phyloP scores from a whole-genome alignment of 2,113 vertebrate genomes.

The Equus quagga region DNA sequence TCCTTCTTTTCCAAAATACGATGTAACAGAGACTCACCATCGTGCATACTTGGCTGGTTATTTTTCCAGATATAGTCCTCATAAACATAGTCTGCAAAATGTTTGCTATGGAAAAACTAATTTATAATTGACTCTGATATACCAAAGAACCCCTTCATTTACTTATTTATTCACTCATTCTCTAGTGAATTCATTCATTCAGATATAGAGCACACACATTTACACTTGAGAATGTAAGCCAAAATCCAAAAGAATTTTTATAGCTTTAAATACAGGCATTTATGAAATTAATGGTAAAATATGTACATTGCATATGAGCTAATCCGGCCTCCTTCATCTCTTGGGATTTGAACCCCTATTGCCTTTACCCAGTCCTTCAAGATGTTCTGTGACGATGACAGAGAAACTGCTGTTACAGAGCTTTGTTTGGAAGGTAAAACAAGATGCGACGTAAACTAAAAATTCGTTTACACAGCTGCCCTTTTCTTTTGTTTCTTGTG shows the following conservation, averaged over 20 bases:
- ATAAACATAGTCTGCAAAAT: neutral
- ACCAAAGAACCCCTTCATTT: conserved; percentile 40
- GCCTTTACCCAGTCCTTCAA: neutral
- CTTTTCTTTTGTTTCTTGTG: neutral
- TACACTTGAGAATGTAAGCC: neutral
- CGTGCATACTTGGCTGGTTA: neutral
- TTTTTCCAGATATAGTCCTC: conserved; percentile 2
- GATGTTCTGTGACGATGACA: neutral
- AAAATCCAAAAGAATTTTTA: conserved; percentile 5
- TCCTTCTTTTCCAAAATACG: neutral
- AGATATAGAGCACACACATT: neutral
- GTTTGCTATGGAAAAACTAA: neutral
- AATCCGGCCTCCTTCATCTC: neutral
- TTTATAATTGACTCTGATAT: conserved; percentile 13
- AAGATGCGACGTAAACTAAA: neutral
- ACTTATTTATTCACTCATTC: neutral
- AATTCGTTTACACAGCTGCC: neutral
- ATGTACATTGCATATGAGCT: neutral
- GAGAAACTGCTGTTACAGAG: neutral
- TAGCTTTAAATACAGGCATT: neutral
- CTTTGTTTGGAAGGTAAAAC: conserved; percentile 20
- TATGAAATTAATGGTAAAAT: conserved; percentile 45
- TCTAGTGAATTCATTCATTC: conserved; percentile 29
- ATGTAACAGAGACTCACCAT: neutral
- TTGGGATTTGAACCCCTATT: neutral